Evolutionary conservation across 2,797 vertebrate genomes (phyloP), one percentile per base, ranked within the genome.

Genomic region (Pampus argenteus): DNA sequence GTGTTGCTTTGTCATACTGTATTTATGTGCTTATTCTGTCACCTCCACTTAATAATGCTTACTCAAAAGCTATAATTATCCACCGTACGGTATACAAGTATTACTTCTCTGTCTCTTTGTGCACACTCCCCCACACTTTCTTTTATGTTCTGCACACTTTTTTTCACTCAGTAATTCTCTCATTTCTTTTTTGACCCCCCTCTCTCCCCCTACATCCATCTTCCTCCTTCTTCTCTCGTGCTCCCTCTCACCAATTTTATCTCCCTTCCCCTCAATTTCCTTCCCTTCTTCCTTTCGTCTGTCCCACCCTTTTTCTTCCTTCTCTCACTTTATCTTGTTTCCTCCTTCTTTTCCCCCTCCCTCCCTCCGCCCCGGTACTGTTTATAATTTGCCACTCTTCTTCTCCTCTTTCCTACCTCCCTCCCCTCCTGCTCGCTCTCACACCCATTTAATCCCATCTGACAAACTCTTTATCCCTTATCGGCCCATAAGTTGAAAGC

Each of bases 221-320:
- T 25, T 10, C 42, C 40, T 13, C 42, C 36, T 20, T 50, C 50
- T 45, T 15, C 29, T 69, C 28, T 62, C 25, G 17, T 40, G 1
- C 42, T 64, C 61, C 26, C 25, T 64, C 20, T 60, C 65, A 54
- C 44, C 57, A 64, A 68, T 71, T 88, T 84, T 90, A 91, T 91
- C 91, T 90, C 62, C 54, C 72, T 90, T 91, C 82, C 89, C 23
- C 77, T 72, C 13, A 0, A n/a, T 80, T 90, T 90, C 80, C 85
- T 82, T 56, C 70, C 64, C 72, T 75, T 58, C 54, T 55, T 81
- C 62, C 76, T 78, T 76, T 76, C 57, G 20, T 78, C 55, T 23
- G 63, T 57, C 74, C 74, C 86, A 56, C 77, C 82, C 86, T 36
- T 78, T 78, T 70, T 68, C 70, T 67, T n/a, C 28, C 62, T 64